Percentiles rank a stretch among this genome's conserved stretches.
phyloP scores from a whole-genome alignment of 1,140 invertebrate species.

The Rhopalosiphum padi region DNA sequence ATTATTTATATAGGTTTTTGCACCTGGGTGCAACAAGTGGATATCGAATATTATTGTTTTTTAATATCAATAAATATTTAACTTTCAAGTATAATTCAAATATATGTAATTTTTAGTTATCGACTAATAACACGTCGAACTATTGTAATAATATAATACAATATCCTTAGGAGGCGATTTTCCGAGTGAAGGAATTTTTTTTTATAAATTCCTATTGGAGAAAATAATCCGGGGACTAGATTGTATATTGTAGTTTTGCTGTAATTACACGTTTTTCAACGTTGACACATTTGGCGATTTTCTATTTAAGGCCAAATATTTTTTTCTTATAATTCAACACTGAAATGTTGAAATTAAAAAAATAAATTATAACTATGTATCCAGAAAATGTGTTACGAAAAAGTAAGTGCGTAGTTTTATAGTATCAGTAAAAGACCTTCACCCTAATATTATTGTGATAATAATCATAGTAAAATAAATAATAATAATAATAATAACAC shows the following conservation, averaged over 20 bases:
- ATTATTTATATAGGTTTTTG: too few species aligned
- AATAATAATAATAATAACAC: background rate
- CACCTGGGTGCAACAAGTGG: background rate
- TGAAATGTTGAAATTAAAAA: background rate
- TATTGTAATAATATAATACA: background rate
- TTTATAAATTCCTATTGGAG: background rate
- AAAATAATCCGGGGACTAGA: background rate
- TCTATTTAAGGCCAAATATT: background rate
- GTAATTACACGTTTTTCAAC: background rate
- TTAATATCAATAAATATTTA: background rate
- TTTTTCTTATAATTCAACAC: background rate
- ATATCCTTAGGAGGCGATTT: background rate
- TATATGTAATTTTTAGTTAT: background rate
- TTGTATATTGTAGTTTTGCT: background rate
- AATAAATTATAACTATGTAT: background rate
- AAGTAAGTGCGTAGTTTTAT: background rate
- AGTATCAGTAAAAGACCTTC: background rate
- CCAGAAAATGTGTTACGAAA: background rate
- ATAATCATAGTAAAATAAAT: background rate
- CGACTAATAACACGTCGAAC: background rate
- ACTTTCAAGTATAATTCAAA: background rate
- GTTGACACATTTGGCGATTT: background rate
- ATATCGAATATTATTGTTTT: background rate
- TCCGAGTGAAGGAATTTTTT: background rate
- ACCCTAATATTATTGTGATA: background rate